Evolutionary conservation across 2,888 invertebrate species (phyloP).

Genomic region (Bhutanitis thaidina): DNA sequence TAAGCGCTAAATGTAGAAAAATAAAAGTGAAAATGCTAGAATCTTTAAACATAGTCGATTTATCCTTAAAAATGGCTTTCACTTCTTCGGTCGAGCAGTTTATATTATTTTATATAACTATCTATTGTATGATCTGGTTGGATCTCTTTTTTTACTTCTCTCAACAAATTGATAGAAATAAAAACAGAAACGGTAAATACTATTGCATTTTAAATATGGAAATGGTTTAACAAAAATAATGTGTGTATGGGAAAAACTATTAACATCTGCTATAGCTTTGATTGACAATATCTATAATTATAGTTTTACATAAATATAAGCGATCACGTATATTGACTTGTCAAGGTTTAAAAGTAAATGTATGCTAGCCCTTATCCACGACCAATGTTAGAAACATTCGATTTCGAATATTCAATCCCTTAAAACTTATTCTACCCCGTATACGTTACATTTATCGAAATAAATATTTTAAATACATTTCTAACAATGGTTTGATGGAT

Average conservation of each 20-base stretch:
- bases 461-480: conserved; percentile 20
- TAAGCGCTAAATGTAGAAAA: too few relatives aligned
- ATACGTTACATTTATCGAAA: conserved; percentile 27
- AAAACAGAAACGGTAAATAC: conserved; percentile 43
- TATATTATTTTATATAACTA: conserved; percentile 63
- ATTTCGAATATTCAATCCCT: conserved; percentile 22
- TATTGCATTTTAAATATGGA: conserved; percentile 79
- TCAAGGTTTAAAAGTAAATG: conserved; percentile 33
- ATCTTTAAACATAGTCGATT: conserved; percentile 48
- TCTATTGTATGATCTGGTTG: conserved; percentile 69
- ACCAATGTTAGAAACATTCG: conserved; percentile 16
- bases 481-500: conserved; percentile 20
- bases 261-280: conserved; percentile 71
- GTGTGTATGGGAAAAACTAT: conserved; percentile 74
- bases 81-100: conserved; percentile 60
- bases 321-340: conserved; percentile 40
- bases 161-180: conserved; percentile 24
- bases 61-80: conserved; percentile 51
- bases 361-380: conserved; percentile 17
- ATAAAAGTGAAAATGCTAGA: too few relatives aligned
- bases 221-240: conserved; percentile 72
- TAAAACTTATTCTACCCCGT: conserved; percentile 31
- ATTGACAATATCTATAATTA: conserved; percentile 65
- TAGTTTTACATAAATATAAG: conserved; percentile 45
- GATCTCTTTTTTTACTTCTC: conserved; percentile 27